Evolutionary conservation across 2,888 invertebrate species (phyloP).

Genomic region (Pseudococcus jackbeardsleyi): DNA sequence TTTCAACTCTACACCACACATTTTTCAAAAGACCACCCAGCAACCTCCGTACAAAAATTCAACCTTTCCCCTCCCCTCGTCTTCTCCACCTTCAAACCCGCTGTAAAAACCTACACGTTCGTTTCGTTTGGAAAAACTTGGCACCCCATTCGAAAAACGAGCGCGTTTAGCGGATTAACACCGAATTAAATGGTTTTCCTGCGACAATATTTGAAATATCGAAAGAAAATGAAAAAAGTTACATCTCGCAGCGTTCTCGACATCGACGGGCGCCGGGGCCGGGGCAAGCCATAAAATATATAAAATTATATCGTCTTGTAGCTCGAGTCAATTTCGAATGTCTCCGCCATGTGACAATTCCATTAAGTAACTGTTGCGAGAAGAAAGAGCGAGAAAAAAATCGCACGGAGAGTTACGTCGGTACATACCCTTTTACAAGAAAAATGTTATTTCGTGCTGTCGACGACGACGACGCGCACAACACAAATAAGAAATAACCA

Average conservation of each 20-base stretch:
- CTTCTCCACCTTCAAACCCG: not conserved
- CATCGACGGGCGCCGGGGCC: not conserved
- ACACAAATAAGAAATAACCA: constrained; percentile 45
- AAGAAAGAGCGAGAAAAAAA: constrained; percentile 18
- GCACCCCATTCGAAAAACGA: not conserved
- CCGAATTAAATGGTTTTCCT: constrained; percentile 32
- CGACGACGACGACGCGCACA: constrained; percentile 16
- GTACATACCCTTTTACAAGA: not conserved
- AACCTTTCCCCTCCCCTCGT: too few species aligned
- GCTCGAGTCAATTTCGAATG: constrained; percentile 58
- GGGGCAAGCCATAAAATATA: constrained; percentile 13
- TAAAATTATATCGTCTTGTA: constrained; percentile 55
- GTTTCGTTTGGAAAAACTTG: not conserved
- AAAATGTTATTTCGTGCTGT: constrained; percentile 46
- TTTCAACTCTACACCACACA: too few species aligned
- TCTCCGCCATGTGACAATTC: constrained; percentile 61
- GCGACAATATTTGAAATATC: constrained; percentile 33
- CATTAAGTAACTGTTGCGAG: constrained; percentile 58
- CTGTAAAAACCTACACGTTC: not conserved
- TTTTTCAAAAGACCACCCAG: too few species aligned
- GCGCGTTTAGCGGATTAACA: constrained; percentile 29
- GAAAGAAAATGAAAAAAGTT: constrained; percentile 49
- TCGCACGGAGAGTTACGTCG: not conserved
- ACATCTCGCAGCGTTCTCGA: constrained; percentile 17
- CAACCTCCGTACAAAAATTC: too few species aligned